Evolutionary conservation across 1,140 invertebrate species (phyloP), one percentile per base, ranked within the genome.

Genomic region (Aleiodes sp.): DNA sequence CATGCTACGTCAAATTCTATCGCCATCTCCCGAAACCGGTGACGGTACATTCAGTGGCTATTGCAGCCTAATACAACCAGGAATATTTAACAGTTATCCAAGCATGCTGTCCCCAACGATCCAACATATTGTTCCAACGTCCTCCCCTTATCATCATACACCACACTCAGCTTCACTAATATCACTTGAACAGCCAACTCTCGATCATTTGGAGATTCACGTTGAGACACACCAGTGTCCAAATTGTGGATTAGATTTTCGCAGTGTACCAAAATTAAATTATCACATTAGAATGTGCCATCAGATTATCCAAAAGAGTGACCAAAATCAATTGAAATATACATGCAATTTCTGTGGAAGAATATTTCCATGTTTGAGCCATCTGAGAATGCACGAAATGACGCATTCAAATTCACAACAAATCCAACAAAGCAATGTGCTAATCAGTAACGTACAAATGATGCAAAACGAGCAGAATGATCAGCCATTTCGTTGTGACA

Each of bases 1-100:
- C 67, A 86, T 85, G 84, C 78, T 85, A 69, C 84, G 84, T 65
- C 84, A 86, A 64, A 86, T 86, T 64, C 78, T 86, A 12, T 86
- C 84, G 43, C 84, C 84, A 10, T 84, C 84, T 62, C 82, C 84
- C 46, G 83, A 84, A 75, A 76, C 69, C 39, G 81, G 74, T 52
- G 84, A 84, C 12, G 62, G 70, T 19, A 70, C 61, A 21, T 62
- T 79, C 59, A 43, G 78, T 7, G 74, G 78, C 73, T 80, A 73
- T 75, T 82, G 76, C 71, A 81, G 77, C 64, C 60, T 82, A 31
- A 76, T 84, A 6, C 82, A 83, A 59, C 77, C 66, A 60, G 71
- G 80, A 1, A 76, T 84, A 64, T 83, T 78, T 59, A 74, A 79
- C 56, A 80, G 73, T 43, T 81, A 83, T 33, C 70, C 80, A 61